phyloP scores from a whole-genome alignment of 2,797 vertebrate genomes.

The Mastacembelus armatus region DNA sequence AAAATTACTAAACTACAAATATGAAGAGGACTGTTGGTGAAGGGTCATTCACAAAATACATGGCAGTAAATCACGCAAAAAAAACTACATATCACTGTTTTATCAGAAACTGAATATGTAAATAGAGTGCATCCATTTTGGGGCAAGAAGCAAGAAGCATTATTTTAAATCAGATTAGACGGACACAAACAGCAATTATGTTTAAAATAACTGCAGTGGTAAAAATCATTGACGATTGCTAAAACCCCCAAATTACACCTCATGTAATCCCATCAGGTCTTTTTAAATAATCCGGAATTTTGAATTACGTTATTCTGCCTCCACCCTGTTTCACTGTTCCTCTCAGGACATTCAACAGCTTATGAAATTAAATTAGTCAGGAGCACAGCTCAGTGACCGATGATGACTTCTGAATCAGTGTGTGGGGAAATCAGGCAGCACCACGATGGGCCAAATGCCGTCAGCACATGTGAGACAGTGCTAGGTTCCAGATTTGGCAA shows the following conservation, averaged over 20 bases:
- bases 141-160: no score
- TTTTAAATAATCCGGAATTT: constrained; percentile 19
- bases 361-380: constrained; percentile 68
- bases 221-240: constrained; percentile 26
- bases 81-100: no score
- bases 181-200: not conserved
- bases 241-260: constrained; percentile 23
- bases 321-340: constrained; percentile 23
- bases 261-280: constrained; percentile 32
- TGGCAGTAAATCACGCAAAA: no score
- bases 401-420: constrained; percentile 59
- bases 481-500: constrained; percentile 11
- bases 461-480: constrained; percentile 45
- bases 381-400: constrained; percentile 38
- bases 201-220: not conserved
- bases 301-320: constrained; percentile 32
- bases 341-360: constrained; percentile 56
- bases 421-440: constrained; percentile 45
- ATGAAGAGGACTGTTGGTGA: not conserved
- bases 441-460: constrained; percentile 30
- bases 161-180: not conserved
- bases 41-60: not conserved
- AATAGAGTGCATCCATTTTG: no score
- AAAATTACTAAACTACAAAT: not conserved
- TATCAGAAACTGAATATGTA: no score